Base-by-base conservation (phyloP, 2,888 invertebrate species). In the Ectemnius lituratus region DNA sequence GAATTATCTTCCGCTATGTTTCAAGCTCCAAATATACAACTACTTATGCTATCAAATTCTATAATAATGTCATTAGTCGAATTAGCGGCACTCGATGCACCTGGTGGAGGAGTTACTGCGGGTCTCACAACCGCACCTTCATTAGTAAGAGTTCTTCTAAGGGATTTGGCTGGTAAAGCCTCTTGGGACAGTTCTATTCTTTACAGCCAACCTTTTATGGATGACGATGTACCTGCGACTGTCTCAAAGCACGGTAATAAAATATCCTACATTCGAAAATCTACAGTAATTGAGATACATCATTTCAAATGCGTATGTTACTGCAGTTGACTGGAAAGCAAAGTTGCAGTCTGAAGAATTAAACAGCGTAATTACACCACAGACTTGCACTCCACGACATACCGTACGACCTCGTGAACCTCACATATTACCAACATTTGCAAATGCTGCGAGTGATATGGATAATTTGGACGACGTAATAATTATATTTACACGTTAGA, bases 101-200 rank as follows among this genome's bases (percentile, higher is more conserved):
- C 97, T 0, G 95, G 95, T 0, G 95, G 95, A 23, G 95, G 95
- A 49, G 94, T 94, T 16, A 95, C 95, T 0, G 88, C 89, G 2
- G 90, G 90, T 2, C 82, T 91, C 57, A 88, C 89, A 2, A 91
- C 90, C 0, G 90, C 90, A 2, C 89, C 91, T 20, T 90, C 90
- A 16, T 85, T 89, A 73, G 97, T 97, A 68, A 93, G 99, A 47
- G 95, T 98, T 23, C 92, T 99, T 14, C 92, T 98, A 74, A 93
- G 99, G 8, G 98, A 98, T 91, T 93, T 98, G 68, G 96, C 97
- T 45, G 98, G 99, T 62, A 99, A 98, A 92, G 96, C 97, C 63
- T 97, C 97, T 85, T 99, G 99, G 98, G 98, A 99, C 91, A 97
- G 97, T 52, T 96, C 97, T 0, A 96, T 98, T 73, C 92, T 99